Base-by-base conservation (phyloP, 2,888 invertebrate genomes). In the Scaptomyza caliginosa region DNA sequence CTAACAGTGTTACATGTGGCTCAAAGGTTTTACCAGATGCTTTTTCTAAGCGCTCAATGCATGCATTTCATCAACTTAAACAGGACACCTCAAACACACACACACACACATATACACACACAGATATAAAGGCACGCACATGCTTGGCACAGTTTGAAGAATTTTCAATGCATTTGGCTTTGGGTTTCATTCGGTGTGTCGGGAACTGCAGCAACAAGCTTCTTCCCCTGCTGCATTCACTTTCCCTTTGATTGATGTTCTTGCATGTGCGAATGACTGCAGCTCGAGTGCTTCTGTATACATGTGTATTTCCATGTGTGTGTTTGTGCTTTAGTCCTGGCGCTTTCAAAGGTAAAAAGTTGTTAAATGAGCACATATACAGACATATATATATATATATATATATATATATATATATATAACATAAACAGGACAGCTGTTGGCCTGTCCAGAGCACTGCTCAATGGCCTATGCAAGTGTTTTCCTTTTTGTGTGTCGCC, bases 211-310 rank as follows among this genome's bases (percentile, higher is more conserved):
- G 16, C 54, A 34, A 34, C 34, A 16, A 36, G 19, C 50, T 52
- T 19, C 43, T 32, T 13, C 13, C n/a, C 11, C 24, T n/a, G 23
- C 60, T 38, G 24, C 34, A 65, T 64, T 69, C 66, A 74, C 72
- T 85, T 81, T 85, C 69, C 65, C 75, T 74, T 72, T 80, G 82
- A 80, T 80, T 85, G 74, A 80, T 77, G 85, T 81, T 67, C 67
- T 66, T 81, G 67, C 67, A 71, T 64, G 62, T 69, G 76, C 67
- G 63, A 77, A 63, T 68, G 77, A 63, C 69, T 70, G 63, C 45
- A 59, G 45, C 74, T 46, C 36, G 52, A 65, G 63, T 67, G 54
- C 42, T 52, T 8, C 32, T 34, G 38, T 42, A 42, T 39, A 16
- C 3, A 19, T 16, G 26, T 34, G 13, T 40, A 13, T 34, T 17